Base-by-base conservation (phyloP, 2,888 invertebrate species). In the Gerosis bhagava region DNA sequence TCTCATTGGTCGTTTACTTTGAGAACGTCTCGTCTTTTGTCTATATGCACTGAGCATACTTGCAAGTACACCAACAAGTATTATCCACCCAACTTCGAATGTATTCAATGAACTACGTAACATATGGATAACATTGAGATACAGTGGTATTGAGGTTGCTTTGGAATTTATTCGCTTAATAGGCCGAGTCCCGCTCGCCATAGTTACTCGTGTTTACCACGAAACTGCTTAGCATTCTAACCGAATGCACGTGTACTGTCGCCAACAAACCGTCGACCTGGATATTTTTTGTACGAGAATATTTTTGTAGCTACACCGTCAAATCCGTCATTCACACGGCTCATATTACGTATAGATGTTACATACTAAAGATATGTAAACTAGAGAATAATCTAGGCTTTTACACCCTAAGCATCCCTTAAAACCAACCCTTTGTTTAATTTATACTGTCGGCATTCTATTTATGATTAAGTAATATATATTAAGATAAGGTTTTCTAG, bases 191-290 rank as follows among this genome's bases (percentile, higher is more conserved):
- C 70, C 64, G 64, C 65, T 67, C 67, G 68, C 70, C 74, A 69
- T 67, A 70, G 62, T 67, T 65, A 67, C 60, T 63, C 60, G 62
- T 63, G 64, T 70, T 77, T 77, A 77, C 70, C 76, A 68, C 70
- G 80, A 83, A 80, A 73, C 86, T 83, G 78, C 69, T 88, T 86
- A 84, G 76, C 81, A 87, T 88, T 87, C 87, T 73, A 73, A 73
- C 73, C 67, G 77, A 77, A 78, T 78, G 73, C 75, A 69, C 65
- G 70, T 67, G 69, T 68, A 71, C 68, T 71, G 76, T 75, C 76
- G 76, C 77, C 76, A 81, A 81, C 82, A 80, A 81, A 82, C 70
- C 67, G 67, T 69, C 78, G 79, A 74, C 83, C 86, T 81, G 75
- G 69, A 76, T 84, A 75, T 73, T 81, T 82, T 75, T 73, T 80